A percentile compares a stretch with the other conserved stretches of the same genome.
Conservation (phyloP, 1,140 invertebrate genomes). For the fruit fly (Drosophila melanogaster) region DNA sequence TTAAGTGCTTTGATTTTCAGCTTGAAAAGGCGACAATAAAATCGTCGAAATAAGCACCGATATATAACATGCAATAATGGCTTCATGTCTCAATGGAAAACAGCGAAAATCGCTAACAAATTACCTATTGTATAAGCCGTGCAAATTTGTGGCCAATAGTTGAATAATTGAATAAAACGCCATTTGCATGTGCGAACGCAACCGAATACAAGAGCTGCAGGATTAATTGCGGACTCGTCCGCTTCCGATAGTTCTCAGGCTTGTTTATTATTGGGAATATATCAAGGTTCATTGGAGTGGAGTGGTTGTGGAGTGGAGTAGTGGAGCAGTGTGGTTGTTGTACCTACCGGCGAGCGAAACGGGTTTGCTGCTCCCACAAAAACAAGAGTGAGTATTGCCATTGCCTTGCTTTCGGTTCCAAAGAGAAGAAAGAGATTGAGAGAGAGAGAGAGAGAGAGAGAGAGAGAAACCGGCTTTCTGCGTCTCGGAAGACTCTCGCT, state of each 20-base stretch:
- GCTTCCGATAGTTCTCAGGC: slow-evolving; percentile 49
- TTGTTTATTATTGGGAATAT: slow-evolving; percentile 51
- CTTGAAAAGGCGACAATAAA: neutral
- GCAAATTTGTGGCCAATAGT: slow-evolving; percentile 45
- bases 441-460: neutral
- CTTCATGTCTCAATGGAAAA: slow-evolving; percentile 13
- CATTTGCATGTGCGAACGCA: slow-evolving; percentile 49
- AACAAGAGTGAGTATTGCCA: slow-evolving; percentile 20
- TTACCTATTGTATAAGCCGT: slow-evolving; percentile 42
- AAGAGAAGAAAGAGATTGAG: neutral
- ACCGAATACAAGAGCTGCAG: slow-evolving; percentile 40
- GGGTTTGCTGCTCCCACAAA: slow-evolving; percentile 39
- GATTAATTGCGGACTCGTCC: slow-evolving; percentile 46
- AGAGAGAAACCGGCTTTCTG: slow-evolving; percentile 69
- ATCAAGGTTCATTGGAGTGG: slow-evolving; percentile 45
- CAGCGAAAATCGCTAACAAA: slow-evolving; percentile 21
- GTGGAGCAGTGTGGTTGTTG: slow-evolving; percentile 2
- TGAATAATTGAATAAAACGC: slow-evolving; percentile 43
- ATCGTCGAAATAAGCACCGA: neutral
- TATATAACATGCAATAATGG: neutral
- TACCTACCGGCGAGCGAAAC: slow-evolving; percentile 45
- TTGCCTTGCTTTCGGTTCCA: neutral
- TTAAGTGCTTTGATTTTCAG: neutral
- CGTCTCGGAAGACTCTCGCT: slow-evolving; percentile 34
- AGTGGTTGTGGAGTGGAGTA: neutral